Evolutionary conservation across 1,140 invertebrate species (phyloP), one percentile per base, ranked within the genome.

Genomic region (Agrilus planipennis): DNA sequence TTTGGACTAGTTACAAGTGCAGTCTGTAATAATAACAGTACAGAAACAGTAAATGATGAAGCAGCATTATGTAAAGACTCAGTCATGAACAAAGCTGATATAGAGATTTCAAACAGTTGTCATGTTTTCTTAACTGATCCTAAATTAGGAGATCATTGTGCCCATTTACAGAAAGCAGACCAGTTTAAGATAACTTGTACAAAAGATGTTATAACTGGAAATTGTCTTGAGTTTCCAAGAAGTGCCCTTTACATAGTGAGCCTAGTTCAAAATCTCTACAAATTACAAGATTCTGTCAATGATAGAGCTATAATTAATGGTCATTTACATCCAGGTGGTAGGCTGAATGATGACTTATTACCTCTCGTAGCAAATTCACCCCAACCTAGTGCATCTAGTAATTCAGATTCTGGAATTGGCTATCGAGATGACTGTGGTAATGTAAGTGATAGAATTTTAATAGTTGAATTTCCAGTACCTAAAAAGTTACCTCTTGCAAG

Each of bases 71-170:
- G 19, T 4, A 36, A 36, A 9, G 23, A 21, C n/a, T 9, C 7
- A 12, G 2, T 12, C 36, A 53, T 61, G 18, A 54, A 53, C 17
- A 59, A 63, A 44, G 54, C 64, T 16, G 68, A 70, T 27, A 64
- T 73, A 11, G 54, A 55, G 42, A 71, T 82, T 1, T 89, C 87
- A 10, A 88, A 87, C 56, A 92, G 89, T 25, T 95, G 91, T 58
- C 91, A 97, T 62, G 88, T 95, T 0, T 97, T 97, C 61, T 89
- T 87, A 45, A 83, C 93, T 11, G 88, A 95, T 55, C 77, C 85
- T 0, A 81, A 88, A 55, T 64, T 89, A 27, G 74, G 77, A 1
- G 84, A 92, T 59, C 83, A 93, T 60, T 70, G 71, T 23, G 74
- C 79, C 21, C 91, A 95, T 67, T 61, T 71, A 17, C 63, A 69